These are phyloP conservation scores for Tadarida brasiliensis DNA, from an alignment of 2,797 vertebrate species.

Conservation along the genomic window DNA sequence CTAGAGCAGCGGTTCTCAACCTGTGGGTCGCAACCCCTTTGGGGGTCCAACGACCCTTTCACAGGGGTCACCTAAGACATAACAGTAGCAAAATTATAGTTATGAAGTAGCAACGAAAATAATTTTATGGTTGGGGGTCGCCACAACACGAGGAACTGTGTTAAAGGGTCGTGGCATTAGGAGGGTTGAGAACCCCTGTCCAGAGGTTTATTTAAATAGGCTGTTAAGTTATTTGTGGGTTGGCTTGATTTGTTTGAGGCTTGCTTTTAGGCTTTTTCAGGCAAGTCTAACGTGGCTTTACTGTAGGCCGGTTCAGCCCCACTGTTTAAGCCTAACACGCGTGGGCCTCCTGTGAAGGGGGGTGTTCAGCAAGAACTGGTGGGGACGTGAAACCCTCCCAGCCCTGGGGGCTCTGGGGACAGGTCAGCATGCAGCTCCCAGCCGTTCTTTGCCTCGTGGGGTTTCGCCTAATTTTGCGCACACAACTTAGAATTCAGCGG, in stretches of 20 bases:
- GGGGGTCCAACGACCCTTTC: too few species aligned
- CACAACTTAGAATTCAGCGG: not conserved
- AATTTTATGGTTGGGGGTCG: too few species aligned
- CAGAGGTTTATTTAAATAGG: not conserved
- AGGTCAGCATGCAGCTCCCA: accelerated
- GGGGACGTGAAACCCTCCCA: not conserved
- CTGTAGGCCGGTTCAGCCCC: not conserved
- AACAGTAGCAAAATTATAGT: too few species aligned
- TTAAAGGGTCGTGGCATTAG: too few species aligned
- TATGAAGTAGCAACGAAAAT: too few species aligned
- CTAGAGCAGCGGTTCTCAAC: too few species aligned
- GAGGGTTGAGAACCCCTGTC: too few species aligned
- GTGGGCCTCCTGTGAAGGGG: not conserved
- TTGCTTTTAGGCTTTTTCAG: not conserved
- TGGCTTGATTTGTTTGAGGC: not conserved
- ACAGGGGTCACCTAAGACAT: too few species aligned
- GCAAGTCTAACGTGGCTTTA: not conserved
- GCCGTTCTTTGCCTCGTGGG: not conserved
- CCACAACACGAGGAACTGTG: too few species aligned
- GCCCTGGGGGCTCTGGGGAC: not conserved
- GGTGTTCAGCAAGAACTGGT: not conserved
- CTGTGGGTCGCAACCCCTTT: too few species aligned
- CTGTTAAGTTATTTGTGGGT: not conserved
- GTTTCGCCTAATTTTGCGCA: not conserved
- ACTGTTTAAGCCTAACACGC: not conserved